A percentile compares a stretch with the other conserved stretches of the same genome.
These are phyloP conservation scores for Agonopterix subpropinquella DNA, from an alignment of 2,888 invertebrate species.

Conservation along the genomic window DNA sequence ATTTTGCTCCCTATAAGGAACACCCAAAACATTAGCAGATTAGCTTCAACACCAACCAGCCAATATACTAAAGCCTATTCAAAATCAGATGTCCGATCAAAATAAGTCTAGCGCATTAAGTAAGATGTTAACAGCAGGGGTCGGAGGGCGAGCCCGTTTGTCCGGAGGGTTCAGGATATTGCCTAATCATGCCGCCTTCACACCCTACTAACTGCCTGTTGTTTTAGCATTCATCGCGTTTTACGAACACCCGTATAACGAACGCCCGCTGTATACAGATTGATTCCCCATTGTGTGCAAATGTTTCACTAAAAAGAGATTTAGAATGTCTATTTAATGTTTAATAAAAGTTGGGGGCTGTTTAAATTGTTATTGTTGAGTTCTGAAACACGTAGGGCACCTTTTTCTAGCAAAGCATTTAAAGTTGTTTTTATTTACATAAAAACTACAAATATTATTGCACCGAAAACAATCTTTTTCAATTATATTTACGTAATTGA, in stretches of 20 bases:
- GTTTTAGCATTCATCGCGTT: conserved; percentile 69
- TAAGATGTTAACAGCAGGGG: conserved; percentile 54
- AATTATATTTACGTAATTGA: conserved; percentile 65
- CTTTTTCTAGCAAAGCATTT: background rate
- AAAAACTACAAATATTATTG: background rate
- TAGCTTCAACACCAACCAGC: conserved; percentile 29
- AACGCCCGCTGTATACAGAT: conserved; percentile 28
- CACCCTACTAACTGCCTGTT: conserved; percentile 70
- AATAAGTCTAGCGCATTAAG: conserved; percentile 53
- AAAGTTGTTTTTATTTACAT: background rate
- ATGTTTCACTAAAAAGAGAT: conserved; percentile 42
- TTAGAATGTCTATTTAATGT: conserved; percentile 12
- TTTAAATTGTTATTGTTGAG: background rate
- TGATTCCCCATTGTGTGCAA: conserved; percentile 51
- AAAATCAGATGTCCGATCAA: conserved; percentile 63
- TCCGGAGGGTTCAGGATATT: conserved; percentile 63
- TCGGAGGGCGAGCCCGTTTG: conserved; percentile 34
- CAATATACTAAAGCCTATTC: conserved; percentile 42
- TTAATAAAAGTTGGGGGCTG: conserved; percentile 3
- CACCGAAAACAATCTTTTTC: conserved; percentile 30
- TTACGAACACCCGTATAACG: too few relatives aligned
- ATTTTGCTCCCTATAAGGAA: background rate
- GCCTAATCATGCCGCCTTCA: conserved; percentile 71
- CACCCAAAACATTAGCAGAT: conserved; percentile 12
- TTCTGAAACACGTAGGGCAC: too few relatives aligned